Evolutionary conservation across 2,888 invertebrate genomes (phyloP), one percentile per base, ranked within the genome.

Genomic region (Ligdia adustata): DNA sequence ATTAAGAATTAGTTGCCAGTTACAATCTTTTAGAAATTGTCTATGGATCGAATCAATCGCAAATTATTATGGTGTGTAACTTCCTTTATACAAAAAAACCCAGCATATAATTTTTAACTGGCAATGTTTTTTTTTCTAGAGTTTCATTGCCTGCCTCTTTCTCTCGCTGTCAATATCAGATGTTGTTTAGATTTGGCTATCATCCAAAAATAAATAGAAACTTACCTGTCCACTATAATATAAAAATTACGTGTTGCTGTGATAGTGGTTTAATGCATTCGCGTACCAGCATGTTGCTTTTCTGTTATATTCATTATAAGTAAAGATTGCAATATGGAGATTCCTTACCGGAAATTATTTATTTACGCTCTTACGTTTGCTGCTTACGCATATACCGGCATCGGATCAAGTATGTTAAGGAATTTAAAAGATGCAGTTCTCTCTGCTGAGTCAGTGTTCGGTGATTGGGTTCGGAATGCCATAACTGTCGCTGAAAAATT

Each of bases 371-470:
- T 96, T 61, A 96, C 96, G 26, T 95, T 96, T 75, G 79, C 94
- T 50, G 94, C 94, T 0, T 96, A 96, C 71, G 93, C 95, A 0
- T 96, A 95, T 80, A 93, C 95, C 22, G 96, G 96, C 9, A 94
- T 95, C 76, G 96, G 96, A 5, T 93, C 95, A 16, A 94, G 92
- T 60, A 91, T 96, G 66, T 84, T 96, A 53, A 85, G 91, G 48
- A 95, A 95, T 82, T 81, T 96, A 49, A 92, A 93, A 61, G 96
- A 96, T 87, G 96, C 96, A 4, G 95, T 96, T 33, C 82, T 96
- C 49, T 92, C 95, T 1, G 95, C 95, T 4, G 95, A 96, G 83
- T 92, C 93, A n/a, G 92, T 95, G 26, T 95, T 96, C 72, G 94
- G 95, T 6, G 95, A 96, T 74, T 92, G 95, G 60, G 92, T 96